phyloP scores from a whole-genome alignment of 2,113 vertebrate genomes.

The Sardina pilchardus region DNA sequence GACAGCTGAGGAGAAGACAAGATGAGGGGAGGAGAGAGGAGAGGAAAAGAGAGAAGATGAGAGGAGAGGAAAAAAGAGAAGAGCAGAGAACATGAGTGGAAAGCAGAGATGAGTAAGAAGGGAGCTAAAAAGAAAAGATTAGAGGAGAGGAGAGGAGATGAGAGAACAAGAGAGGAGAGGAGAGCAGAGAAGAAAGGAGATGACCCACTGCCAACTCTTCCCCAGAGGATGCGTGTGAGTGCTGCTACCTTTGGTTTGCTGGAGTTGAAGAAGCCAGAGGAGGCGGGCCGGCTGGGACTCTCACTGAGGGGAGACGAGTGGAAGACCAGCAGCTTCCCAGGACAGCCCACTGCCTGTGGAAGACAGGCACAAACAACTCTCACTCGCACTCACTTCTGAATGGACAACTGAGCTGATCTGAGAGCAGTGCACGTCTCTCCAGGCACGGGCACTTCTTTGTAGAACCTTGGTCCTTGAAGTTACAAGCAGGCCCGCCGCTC shows the following conservation, averaged over 20 bases:
- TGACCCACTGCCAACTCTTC: background rate
- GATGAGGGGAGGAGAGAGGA: no score
- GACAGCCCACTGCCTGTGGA: slow-evolving; percentile 63
- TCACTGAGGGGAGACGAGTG: slow-evolving; percentile 67
- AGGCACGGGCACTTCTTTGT: background rate
- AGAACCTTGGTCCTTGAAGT: background rate
- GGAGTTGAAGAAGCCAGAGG: slow-evolving; percentile 69
- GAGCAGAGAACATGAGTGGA: background rate
- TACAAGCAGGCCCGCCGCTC: no score
- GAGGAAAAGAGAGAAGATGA: background rate
- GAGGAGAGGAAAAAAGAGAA: no score
- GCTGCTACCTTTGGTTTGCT: slow-evolving; percentile 68
- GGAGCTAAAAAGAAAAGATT: background rate
- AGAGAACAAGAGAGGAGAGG: background rate
- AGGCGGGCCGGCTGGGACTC: slow-evolving; percentile 43
- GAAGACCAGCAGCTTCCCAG: slow-evolving; percentile 75
- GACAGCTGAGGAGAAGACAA: no score
- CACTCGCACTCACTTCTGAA: background rate
- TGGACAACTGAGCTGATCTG: background rate
- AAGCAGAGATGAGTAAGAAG: background rate
- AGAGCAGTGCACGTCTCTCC: background rate
- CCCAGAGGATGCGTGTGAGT: background rate
- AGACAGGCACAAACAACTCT: background rate
- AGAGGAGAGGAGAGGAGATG: background rate
- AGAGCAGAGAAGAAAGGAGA: background rate